phyloP scores from a whole-genome alignment of 2,797 vertebrate species.

The Coreius guichenoti region DNA sequence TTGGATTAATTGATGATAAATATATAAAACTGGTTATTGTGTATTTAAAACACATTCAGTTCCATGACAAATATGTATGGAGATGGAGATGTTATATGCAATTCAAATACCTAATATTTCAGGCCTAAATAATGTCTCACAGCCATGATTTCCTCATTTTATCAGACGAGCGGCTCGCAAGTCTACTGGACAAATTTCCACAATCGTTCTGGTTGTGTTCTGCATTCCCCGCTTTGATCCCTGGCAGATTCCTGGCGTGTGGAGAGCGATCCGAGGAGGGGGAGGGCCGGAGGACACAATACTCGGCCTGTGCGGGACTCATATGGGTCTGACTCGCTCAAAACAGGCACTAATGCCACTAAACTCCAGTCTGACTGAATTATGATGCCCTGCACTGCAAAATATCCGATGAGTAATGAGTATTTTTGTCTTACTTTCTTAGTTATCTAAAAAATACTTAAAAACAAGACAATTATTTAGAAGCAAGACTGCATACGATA shows the following conservation, averaged over 20 bases:
- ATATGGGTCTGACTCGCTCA: background rate
- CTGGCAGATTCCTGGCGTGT: background rate
- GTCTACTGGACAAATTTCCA: background rate
- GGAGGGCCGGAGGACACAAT: background rate
- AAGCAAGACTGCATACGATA: background rate
- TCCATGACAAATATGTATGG: no score
- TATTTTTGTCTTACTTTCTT: background rate
- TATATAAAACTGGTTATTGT: no score
- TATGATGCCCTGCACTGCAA: background rate
- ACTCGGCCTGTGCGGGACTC: background rate
- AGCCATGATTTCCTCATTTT: background rate
- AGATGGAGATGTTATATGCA: no score
- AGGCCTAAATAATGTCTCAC: background rate
- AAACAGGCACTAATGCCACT: background rate
- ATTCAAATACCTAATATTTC: background rate
- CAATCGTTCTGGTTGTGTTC: background rate
- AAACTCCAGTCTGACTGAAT: background rate
- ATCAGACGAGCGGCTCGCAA: background rate
- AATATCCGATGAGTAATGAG: background rate
- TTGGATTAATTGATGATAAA: no score
- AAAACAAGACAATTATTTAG: background rate
- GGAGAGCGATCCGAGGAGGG: background rate
- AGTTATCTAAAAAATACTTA: background rate
- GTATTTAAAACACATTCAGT: no score
- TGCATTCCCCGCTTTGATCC: constrained; percentile 28